phyloP scores from a whole-genome alignment of 2,888 invertebrate genomes.

The Boloria euphrosyne region DNA sequence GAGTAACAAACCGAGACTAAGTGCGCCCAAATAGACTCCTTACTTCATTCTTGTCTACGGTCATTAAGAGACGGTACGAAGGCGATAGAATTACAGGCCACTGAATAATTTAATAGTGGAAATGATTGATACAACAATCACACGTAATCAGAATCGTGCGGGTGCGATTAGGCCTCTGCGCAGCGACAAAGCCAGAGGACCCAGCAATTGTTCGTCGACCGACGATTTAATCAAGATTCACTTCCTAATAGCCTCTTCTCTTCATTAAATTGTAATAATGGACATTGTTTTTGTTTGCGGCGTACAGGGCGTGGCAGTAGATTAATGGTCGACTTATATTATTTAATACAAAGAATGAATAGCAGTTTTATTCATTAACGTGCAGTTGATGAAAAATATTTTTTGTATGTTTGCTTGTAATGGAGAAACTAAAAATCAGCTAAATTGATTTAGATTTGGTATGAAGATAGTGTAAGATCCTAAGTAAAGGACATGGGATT shows the following conservation, averaged over 20 bases:
- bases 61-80: slow-evolving; percentile 64
- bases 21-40: slow-evolving; percentile 70
- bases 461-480: too few species aligned
- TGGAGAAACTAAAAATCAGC: background rate
- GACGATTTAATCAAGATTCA: slow-evolving; percentile 76
- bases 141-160: slow-evolving; percentile 77
- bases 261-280: slow-evolving; percentile 79
- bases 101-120: slow-evolving; percentile 81
- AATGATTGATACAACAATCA: slow-evolving; percentile 82
- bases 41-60: slow-evolving; percentile 47
- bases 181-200: slow-evolving; percentile 57
- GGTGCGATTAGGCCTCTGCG: slow-evolving; percentile 69
- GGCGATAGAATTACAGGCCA: slow-evolving; percentile 77
- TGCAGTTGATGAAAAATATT: slow-evolving; percentile 7
- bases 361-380: slow-evolving; percentile 9
- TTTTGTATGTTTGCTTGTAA: background rate
- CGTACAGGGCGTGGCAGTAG: slow-evolving; percentile 55
- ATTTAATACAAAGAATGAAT: slow-evolving; percentile 21
- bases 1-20: slow-evolving; percentile 79
- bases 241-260: slow-evolving; percentile 74
- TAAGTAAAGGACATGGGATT: too few species aligned
- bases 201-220: slow-evolving; percentile 67
- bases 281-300: slow-evolving; percentile 64
- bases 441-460: too few species aligned
- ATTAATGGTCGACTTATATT: slow-evolving; percentile 33